Evolutionary conservation across 2,888 invertebrate genomes (phyloP).

Genomic region (Andrena bicolor): DNA sequence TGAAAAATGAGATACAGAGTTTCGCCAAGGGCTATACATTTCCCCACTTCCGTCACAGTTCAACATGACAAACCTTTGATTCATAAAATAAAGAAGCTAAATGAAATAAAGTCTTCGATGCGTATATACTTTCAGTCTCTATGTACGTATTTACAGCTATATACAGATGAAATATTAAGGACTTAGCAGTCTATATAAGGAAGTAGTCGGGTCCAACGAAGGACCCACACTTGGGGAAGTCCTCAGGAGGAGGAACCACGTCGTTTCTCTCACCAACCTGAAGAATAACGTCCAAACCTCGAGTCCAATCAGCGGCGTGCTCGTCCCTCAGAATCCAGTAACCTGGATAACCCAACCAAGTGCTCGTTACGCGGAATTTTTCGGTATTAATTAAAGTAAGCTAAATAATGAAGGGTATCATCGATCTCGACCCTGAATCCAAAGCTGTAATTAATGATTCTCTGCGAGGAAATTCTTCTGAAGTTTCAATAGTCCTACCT

Average conservation of each 20-base stretch:
- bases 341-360: slow-evolving; percentile 85
- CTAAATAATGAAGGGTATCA: neutral
- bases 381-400: neutral
- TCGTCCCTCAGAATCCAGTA: slow-evolving; percentile 94
- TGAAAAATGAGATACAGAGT: slow-evolving; percentile 5
- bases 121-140: slow-evolving; percentile 35
- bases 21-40: neutral
- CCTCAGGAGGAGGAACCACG: slow-evolving; percentile 89
- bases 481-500: slow-evolving; percentile 83
- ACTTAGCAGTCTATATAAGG: slow-evolving; percentile 85
- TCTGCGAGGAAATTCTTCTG: neutral
- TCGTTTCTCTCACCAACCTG: slow-evolving; percentile 90
- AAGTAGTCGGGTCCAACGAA: slow-evolving; percentile 92
- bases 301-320: slow-evolving; percentile 90
- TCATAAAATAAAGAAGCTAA: neutral
- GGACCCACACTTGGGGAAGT: slow-evolving; percentile 92
- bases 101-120: slow-evolving; percentile 15
- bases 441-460: neutral
- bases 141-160: slow-evolving; percentile 77
- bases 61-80: neutral
- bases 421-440: neutral
- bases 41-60: neutral
- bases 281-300: slow-evolving; percentile 91
- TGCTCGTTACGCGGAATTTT: slow-evolving; percentile 8
- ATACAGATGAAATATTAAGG: slow-evolving; percentile 63